A percentile compares a stretch with the other conserved stretches of the same genome.
Conservation (phyloP, 2,113 vertebrate species). For the Centrocercus urophasianus region DNA sequence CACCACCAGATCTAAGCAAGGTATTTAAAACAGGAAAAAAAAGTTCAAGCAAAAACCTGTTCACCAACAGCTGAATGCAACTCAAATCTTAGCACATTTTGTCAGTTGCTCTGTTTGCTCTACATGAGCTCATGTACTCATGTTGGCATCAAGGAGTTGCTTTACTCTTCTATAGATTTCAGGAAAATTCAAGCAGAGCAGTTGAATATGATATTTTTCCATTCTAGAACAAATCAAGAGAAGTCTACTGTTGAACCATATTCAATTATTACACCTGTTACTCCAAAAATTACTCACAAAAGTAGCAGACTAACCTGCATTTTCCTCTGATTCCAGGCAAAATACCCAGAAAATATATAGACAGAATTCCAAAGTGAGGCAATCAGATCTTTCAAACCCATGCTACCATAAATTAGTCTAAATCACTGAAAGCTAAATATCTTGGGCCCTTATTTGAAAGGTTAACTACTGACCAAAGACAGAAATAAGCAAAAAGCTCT, state of each 20-base stretch:
- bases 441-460: neutral
- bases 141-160: neutral
- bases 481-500: neutral
- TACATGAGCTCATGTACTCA: neutral
- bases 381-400: neutral
- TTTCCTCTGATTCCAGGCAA: neutral
- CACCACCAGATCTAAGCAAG: neutral
- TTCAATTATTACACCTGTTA: neutral
- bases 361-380: neutral
- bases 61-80: neutral
- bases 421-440: neutral
- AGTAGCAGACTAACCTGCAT: neutral
- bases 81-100: neutral
- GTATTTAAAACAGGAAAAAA: neutral
- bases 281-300: neutral
- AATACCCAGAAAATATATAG: fast-evolving
- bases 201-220: neutral
- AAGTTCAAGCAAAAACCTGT: neutral
- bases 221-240: neutral
- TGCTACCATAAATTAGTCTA: neutral
- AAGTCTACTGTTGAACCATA: neutral
- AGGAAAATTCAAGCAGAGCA: neutral
- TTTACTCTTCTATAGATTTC: neutral
- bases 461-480: neutral
- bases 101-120: neutral